Evolutionary conservation across 2,113 vertebrate genomes (phyloP).

Genomic region (Cyprinodon brontotheroides): DNA sequence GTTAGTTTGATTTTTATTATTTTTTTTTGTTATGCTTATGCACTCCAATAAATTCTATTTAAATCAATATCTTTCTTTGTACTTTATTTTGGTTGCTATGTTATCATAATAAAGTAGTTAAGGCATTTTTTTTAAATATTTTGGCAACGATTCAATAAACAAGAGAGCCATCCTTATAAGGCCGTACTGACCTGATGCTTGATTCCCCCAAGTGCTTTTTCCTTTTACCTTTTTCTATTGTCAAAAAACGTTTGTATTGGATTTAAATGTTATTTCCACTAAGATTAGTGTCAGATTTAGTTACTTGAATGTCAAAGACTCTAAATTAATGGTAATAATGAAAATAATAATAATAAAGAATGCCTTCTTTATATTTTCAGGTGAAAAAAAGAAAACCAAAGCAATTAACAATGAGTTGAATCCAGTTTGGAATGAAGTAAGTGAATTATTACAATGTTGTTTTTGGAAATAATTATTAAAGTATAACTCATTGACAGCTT

Average conservation of each 20-base stretch:
- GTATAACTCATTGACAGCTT: not conserved
- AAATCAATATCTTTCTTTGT: not conserved
- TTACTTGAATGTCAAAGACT: too few species aligned
- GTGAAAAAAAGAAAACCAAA: slow-evolving; percentile 98
- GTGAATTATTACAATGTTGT: not conserved
- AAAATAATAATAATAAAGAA: too few species aligned
- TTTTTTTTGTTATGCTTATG: not conserved
- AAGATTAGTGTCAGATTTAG: too few species aligned
- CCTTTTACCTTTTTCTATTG: not conserved
- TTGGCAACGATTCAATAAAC: slow-evolving; percentile 32
- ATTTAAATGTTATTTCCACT: too few species aligned
- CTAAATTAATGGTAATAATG: too few species aligned
- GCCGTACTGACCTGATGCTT: slow-evolving; percentile 23
- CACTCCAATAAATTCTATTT: not conserved
- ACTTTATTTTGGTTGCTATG: not conserved
- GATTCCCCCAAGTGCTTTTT: not conserved
- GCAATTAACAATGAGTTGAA: slow-evolving; percentile 90
- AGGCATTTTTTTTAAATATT: not conserved
- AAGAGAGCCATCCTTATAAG: slow-evolving; percentile 61
- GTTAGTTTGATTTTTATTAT: not conserved
- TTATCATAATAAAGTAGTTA: not conserved
- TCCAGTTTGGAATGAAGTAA: slow-evolving; percentile 96
- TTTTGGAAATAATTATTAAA: not conserved
- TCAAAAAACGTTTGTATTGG: not conserved
- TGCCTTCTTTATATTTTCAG: slow-evolving; percentile 58